phyloP scores from a whole-genome alignment of 1,140 invertebrate species.

The Drosophila insularis region DNA sequence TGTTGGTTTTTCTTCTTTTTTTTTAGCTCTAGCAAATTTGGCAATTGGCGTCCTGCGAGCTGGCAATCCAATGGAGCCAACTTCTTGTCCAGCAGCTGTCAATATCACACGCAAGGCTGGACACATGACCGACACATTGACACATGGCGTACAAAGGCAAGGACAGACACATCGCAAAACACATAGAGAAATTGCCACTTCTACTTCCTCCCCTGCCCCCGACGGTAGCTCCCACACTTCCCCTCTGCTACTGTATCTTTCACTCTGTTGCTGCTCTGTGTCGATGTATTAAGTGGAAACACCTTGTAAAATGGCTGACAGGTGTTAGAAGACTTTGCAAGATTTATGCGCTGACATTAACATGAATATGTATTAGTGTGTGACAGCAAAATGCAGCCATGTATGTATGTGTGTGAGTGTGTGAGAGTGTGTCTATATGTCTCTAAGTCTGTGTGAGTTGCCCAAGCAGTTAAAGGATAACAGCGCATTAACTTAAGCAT shows the following conservation, averaged over 20 bases:
- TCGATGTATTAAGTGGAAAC: slow-evolving; percentile 78
- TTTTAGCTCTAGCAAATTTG: slow-evolving; percentile 10
- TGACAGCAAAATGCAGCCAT: slow-evolving; percentile 52
- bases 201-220: neutral
- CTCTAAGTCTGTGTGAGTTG: slow-evolving; percentile 39
- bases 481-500: slow-evolving; percentile 80
- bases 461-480: slow-evolving; percentile 79
- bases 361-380: slow-evolving; percentile 75
- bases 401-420: slow-evolving; percentile 16
- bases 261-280: slow-evolving; percentile 24
- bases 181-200: slow-evolving; percentile 9
- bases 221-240: neutral
- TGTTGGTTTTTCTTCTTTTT: neutral
- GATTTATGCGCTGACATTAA: slow-evolving; percentile 80
- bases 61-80: slow-evolving; percentile 41
- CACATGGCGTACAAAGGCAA: slow-evolving; percentile 75
- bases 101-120: slow-evolving; percentile 75
- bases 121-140: slow-evolving; percentile 79
- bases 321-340: slow-evolving; percentile 81
- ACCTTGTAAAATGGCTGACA: slow-evolving; percentile 81
- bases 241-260: neutral
- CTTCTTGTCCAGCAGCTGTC: slow-evolving; percentile 50
- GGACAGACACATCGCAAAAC: slow-evolving; percentile 29
- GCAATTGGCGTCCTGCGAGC: slow-evolving; percentile 4
- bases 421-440: slow-evolving; percentile 11